A percentile compares a stretch with the other conserved stretches of the same genome.
phyloP scores from a whole-genome alignment of 2,797 vertebrate genomes.

The Peromyscus nudipes region DNA sequence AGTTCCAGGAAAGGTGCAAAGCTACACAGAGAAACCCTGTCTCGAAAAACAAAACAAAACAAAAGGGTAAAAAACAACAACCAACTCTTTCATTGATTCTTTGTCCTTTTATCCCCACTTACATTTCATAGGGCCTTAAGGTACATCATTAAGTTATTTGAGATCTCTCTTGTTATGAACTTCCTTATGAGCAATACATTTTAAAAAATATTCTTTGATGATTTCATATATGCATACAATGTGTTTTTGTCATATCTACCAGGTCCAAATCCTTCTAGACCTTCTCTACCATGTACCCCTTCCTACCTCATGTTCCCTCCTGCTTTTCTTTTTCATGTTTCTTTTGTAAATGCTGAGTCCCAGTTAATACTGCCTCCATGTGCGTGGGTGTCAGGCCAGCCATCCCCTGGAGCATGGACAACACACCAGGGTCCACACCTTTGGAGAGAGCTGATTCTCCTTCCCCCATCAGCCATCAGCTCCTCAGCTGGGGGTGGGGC shows the following conservation, averaged over 20 bases:
- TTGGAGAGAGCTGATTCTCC: not conserved
- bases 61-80: too few relatives aligned
- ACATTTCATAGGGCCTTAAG: not conserved
- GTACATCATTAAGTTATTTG: not conserved
- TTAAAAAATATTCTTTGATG: not conserved
- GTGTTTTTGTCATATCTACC: not conserved
- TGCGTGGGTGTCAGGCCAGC: not conserved
- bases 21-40: too few relatives aligned
- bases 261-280: not conserved
- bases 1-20: too few relatives aligned
- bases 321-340: not conserved
- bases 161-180: not conserved
- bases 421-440: not conserved
- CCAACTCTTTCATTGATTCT: not conserved
- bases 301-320: not conserved
- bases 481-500: not conserved
- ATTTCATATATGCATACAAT: not conserved
- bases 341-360: not conserved
- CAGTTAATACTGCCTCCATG: not conserved
- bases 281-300: not conserved
- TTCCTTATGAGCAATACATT: not conserved
- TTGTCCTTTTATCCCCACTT: not conserved
- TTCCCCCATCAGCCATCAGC: not conserved
- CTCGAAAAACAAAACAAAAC: too few relatives aligned
- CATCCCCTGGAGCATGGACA: not conserved